Evolutionary conservation across 2,888 invertebrate species (phyloP).

Genomic region (Anthoptus insignis): DNA sequence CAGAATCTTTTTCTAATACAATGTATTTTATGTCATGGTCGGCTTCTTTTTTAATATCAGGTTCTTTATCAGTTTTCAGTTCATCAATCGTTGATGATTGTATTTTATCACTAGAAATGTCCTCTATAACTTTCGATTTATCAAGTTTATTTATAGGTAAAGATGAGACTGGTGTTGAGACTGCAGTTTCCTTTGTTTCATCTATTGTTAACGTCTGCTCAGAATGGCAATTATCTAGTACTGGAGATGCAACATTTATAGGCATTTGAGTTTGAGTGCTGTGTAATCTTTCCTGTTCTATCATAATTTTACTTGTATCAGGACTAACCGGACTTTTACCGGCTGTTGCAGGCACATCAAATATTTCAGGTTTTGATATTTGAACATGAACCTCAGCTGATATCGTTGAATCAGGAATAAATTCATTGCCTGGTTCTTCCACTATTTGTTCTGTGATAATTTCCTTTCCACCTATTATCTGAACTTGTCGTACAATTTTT

Average conservation of each 20-base stretch:
- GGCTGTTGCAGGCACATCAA: not conserved
- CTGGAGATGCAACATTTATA: not conserved
- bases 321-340: constrained; percentile 17
- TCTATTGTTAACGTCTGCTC: not conserved
- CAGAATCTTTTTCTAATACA: no score
- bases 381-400: constrained; percentile 65
- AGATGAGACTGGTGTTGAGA: not conserved
- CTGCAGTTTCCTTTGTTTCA: not conserved
- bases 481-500: constrained; percentile 86
- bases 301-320: constrained; percentile 41
- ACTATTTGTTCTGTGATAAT: constrained; percentile 50
- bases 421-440: constrained; percentile 69
- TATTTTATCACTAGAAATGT: not conserved
- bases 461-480: constrained; percentile 53
- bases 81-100: no score
- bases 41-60: not conserved
- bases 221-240: not conserved
- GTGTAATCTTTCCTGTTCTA: constrained; percentile 28
- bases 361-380: constrained; percentile 45
- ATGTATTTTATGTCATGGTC: not conserved
- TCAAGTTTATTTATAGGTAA: not conserved
- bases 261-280: constrained; percentile 19
- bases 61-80: not conserved
- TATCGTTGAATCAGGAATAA: constrained; percentile 62
- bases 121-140: not conserved